A percentile compares a stretch with the other conserved stretches of the same genome.
These are phyloP conservation scores for Channa maculata DNA, from an alignment of 2,113 vertebrate species.

Conservation along the genomic window DNA sequence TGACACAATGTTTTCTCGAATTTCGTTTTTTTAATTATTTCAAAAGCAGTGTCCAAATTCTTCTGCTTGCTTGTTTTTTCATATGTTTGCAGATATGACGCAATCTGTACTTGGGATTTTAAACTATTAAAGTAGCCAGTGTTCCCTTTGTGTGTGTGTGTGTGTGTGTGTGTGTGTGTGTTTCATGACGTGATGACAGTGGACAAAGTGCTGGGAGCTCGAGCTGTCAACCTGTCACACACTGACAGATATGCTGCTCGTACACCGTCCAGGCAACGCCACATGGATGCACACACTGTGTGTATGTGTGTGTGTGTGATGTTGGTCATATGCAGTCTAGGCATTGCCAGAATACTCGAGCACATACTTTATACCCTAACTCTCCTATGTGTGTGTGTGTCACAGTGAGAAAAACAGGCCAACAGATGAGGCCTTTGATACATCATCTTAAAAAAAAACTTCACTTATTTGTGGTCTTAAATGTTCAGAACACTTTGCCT, in stretches of 20 bases:
- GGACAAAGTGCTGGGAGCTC: conserved; percentile 96
- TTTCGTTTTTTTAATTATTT: no score
- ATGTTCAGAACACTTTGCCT: no score
- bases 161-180: conserved; percentile 31
- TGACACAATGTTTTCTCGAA: not conserved
- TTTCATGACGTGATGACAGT: conserved; percentile 92
- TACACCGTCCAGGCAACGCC: conserved; percentile 88
- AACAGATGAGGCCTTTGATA: conserved; percentile 61
- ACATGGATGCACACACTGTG: conserved; percentile 65
- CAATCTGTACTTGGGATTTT: no score
- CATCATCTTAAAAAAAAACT: conserved; percentile 19
- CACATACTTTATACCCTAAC: conserved; percentile 56
- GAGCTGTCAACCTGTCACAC: conserved; percentile 95
- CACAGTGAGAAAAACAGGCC: conserved; percentile 41
- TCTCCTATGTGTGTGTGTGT: conserved; percentile 54
- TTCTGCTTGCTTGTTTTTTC: no score
- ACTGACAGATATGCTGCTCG: conserved; percentile 97
- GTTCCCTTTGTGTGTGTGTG: conserved; percentile 44
- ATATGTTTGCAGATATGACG: no score
- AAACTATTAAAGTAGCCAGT: conserved; percentile 32
- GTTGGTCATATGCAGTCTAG: conserved; percentile 89
- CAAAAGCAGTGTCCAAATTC: no score
- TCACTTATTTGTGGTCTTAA: conserved; percentile 1
- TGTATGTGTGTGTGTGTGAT: conserved; percentile 20
- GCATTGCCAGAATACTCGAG: conserved; percentile 70